Percentiles rank a stretch among this genome's conserved stretches.
phyloP scores from a whole-genome alignment of 2,888 invertebrate species.

The Pimpla rufipes region DNA sequence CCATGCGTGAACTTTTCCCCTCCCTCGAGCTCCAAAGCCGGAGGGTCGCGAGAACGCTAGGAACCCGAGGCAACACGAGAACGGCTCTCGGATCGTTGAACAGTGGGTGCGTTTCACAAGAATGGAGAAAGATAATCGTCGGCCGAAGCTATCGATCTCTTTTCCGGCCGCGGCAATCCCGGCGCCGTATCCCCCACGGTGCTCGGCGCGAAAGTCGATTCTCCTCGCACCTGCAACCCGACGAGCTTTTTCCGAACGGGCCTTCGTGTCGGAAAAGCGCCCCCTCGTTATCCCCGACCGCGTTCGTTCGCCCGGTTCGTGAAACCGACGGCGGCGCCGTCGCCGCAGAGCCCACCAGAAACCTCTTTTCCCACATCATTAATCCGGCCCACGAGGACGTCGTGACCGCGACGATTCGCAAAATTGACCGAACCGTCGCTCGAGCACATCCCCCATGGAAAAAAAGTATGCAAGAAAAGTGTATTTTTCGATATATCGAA shows the following conservation, averaged over 20 bases:
- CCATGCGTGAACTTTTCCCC: no score
- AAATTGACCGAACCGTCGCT: constrained; percentile 66
- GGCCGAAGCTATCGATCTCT: constrained; percentile 59
- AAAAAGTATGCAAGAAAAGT: no score
- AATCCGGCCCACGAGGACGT: constrained; percentile 67
- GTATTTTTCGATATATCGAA: no score
- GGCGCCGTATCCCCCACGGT: not conserved
- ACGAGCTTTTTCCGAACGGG: constrained; percentile 68
- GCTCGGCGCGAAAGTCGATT: constrained; percentile 57
- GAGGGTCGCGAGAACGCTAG: not conserved
- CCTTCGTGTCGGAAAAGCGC: constrained; percentile 60
- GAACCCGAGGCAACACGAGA: constrained; percentile 9
- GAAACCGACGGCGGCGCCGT: constrained; percentile 43
- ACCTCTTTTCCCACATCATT: constrained; percentile 71
- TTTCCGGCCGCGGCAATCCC: constrained; percentile 49
- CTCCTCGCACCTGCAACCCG: constrained; percentile 69
- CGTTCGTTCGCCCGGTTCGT: constrained; percentile 33
- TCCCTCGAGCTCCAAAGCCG: no score
- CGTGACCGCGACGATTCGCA: constrained; percentile 60
- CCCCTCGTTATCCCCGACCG: constrained; percentile 67
- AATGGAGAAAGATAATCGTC: constrained; percentile 63
- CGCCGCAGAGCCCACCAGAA: constrained; percentile 22
- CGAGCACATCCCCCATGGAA: constrained; percentile 31
- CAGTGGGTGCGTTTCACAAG: constrained; percentile 32
- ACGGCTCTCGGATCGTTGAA: constrained; percentile 54